Evolutionary conservation across 1,140 invertebrate genomes (phyloP), one percentile per base, ranked within the genome.

Genomic region (Macrosteles quadrilineatus): DNA sequence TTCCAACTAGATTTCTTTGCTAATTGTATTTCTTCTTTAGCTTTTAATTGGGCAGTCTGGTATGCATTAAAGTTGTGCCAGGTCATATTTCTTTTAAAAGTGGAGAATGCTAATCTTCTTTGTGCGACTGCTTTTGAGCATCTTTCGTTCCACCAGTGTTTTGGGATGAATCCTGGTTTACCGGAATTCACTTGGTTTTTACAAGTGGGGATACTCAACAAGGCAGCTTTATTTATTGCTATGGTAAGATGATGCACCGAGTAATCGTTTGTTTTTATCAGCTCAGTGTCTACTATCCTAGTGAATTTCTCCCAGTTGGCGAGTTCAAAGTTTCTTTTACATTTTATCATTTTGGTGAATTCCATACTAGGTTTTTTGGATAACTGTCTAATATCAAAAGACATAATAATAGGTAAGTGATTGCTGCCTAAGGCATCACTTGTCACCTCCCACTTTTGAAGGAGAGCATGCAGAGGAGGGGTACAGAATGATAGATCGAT

Each of bases 31-130:
- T 25, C 29, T 9, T 62, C 25, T 62, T 11, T 62, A 27, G 57
- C 57, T 31, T 27, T 30, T 4, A 31, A 11, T 62, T 62, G 57
- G 3, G 57, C 57, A 6, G 9, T 27, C 23, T 19, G 57, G 29
- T 62, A 62, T 27, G 9, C 27, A 3, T 17, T 2, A 19, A 25
- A 62, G 27, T 11, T 27, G 21, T 25, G 2, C 3, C 9, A 23
- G 2, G 57, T 62, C 57, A 62, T 62, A 19, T 62, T 62, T 62
- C 3, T 14, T 27, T 62, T 62, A 62, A 62, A 62, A 29, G 27
- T 6, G 4, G 9, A 25, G 19, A 62, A 62, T 6, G 57, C 57
- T 30, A 62, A 27, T 62, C 57, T 62, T 62, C 57, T 62, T 27
- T 62, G 2, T 27, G 57, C 57, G 11, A 62, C 29, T 62, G 25